Percentiles rank a stretch among this genome's conserved stretches.
These are phyloP conservation scores for Lophura nycthemera DNA, from an alignment of 2,113 vertebrate genomes.

Conservation along the genomic window DNA sequence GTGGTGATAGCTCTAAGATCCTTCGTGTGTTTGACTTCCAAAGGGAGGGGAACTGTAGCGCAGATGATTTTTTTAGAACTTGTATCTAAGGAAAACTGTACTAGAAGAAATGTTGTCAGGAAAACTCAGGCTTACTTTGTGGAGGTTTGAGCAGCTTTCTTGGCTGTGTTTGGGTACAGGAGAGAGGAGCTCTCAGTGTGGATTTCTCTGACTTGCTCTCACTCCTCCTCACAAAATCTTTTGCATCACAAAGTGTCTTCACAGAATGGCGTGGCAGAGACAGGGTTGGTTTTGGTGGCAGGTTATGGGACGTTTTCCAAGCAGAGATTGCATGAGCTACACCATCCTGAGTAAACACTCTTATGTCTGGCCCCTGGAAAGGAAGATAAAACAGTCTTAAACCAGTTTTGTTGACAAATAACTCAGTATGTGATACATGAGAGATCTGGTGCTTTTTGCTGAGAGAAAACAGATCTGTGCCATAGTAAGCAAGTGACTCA, in stretches of 20 bases:
- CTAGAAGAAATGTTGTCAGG: neutral
- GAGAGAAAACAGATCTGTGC: constrained; percentile 2
- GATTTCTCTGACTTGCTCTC: neutral
- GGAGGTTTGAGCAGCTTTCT: neutral
- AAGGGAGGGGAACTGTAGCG: neutral
- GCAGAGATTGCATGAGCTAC: neutral
- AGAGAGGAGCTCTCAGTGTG: neutral
- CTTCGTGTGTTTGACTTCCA: neutral
- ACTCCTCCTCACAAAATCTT: neutral
- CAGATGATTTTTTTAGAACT: neutral
- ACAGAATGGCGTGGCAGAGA: neutral
- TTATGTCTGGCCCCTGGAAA: neutral
- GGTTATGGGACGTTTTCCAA: neutral
- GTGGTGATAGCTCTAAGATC: fast-evolving
- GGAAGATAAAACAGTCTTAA: neutral
- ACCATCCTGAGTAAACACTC: neutral
- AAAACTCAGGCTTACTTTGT: neutral
- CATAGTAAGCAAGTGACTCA: neutral
- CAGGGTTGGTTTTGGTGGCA: neutral
- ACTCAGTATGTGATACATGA: neutral
- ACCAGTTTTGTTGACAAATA: constrained; percentile 12
- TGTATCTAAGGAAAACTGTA: neutral
- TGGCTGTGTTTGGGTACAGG: neutral
- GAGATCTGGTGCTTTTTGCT: neutral
- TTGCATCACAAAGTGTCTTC: neutral